Evolutionary conservation across 2,888 invertebrate genomes (phyloP).

Genomic region (Acanthacorydalis orientalis): DNA sequence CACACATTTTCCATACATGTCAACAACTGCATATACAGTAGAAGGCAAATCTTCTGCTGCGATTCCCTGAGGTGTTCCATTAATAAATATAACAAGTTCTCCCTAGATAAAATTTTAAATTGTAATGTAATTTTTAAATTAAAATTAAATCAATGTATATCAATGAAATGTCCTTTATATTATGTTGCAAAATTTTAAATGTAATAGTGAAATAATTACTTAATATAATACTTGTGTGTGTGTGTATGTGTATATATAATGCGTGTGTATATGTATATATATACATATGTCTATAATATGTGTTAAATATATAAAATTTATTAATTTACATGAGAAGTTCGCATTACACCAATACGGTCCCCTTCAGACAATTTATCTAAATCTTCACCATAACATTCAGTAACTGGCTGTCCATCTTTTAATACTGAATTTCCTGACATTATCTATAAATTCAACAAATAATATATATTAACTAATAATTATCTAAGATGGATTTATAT

Average conservation of each 20-base stretch:
- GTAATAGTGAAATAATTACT: too few relatives aligned
- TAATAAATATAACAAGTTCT: conserved; percentile 74
- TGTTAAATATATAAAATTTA: too few relatives aligned
- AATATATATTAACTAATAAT: conserved; percentile 2
- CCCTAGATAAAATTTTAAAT: conserved; percentile 31
- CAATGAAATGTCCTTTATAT: neutral
- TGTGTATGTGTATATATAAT: too few relatives aligned
- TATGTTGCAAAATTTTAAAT: neutral
- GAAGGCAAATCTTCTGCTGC: conserved; percentile 65
- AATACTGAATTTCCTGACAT: conserved; percentile 78
- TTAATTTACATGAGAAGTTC: conserved; percentile 32
- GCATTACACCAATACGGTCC: conserved; percentile 70
- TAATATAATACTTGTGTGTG: too few relatives aligned
- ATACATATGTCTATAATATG: too few relatives aligned
- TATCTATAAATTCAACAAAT: conserved; percentile 31
- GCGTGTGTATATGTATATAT: too few relatives aligned
- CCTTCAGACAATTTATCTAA: conserved; percentile 69
- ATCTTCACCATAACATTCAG: conserved; percentile 74
- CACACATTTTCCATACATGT: conserved; percentile 70
- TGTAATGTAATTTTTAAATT: conserved; percentile 3
- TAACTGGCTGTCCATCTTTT: conserved; percentile 64
- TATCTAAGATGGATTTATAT: neutral
- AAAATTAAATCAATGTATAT: neutral
- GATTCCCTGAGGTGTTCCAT: conserved; percentile 75
- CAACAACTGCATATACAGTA: conserved; percentile 58